Evolutionary conservation across 2,888 invertebrate species (phyloP), one percentile per base, ranked within the genome.

Genomic region (Eristalis tenax): DNA sequence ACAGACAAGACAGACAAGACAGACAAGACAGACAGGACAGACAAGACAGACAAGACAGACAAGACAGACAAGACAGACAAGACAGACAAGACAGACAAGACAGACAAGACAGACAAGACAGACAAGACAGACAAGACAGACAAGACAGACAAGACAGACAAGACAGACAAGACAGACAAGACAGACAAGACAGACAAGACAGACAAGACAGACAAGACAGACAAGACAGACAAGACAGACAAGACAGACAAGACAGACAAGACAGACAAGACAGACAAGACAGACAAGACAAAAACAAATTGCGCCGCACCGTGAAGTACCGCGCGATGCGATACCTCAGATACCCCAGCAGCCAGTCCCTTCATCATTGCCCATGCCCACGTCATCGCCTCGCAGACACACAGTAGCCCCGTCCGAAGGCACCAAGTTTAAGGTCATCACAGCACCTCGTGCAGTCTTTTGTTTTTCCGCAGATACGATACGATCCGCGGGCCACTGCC

Each of bases 371-470:
- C 0, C 50, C 18, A 18, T 40, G 15, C 0, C 50, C 18, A 18
- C 50, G 8, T 18, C 50, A 50, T 38, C 18, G n/a, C 50, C 8
- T 8, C 18, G 18, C 50, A 38, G 13, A 38, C 13, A 38, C 38
- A 38, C 43, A 43, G 32, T 5, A 50, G 6, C 4, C 3, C 6
- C 50, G 8, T 8, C 18, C 18, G 10, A 13, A 26, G 23, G 59
- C 59, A 6, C 59, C 13, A 59, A 59, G 59, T 59, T 59, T 59
- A 59, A 59, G 59, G 59, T 59, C 26, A 59, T 59, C 26, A 59
- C 11, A 26, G 6, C 59, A 13, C 50, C 18, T 50, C 50, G 18
- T 18, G 50, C 18, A 50, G 18, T 50, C 50, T 59, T 59, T 23
- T 28, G 59, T 59, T 28, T 59, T 59, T 59, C 59, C 59, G 59